These are phyloP conservation scores for Saimiri boliviensis DNA, from an alignment of 2,113 vertebrate species.

Conservation along the genomic window DNA sequence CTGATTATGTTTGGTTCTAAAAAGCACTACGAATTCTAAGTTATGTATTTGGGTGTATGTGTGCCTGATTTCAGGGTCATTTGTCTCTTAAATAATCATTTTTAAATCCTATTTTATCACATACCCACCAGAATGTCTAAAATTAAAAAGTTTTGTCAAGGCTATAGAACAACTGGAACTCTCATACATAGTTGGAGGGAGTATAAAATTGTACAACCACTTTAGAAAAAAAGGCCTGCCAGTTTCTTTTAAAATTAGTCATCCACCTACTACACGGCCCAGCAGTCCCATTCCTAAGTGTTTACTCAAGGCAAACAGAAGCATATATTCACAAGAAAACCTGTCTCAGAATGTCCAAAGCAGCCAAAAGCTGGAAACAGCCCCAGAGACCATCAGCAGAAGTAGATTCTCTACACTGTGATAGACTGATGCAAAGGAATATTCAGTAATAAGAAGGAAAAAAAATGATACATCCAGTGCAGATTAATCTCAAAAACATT, in stretches of 20 bases:
- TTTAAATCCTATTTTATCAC: neutral
- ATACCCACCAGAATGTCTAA: neutral
- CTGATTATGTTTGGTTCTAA: neutral
- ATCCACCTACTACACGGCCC: neutral
- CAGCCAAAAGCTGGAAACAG: neutral
- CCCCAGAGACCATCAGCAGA: neutral
- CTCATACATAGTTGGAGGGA: neutral
- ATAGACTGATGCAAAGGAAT: neutral
- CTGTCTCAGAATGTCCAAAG: neutral
- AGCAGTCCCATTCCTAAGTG: neutral
- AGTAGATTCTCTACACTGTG: neutral
- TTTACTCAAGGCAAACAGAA: neutral
- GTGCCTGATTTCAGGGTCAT: neutral
- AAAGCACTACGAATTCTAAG: neutral
- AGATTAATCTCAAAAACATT: neutral
- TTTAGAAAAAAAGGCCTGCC: neutral
- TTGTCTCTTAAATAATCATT: neutral
- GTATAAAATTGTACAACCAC: neutral
- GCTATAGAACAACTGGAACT: neutral
- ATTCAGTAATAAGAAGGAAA: neutral
- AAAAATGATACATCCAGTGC: neutral
- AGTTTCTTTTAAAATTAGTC: neutral
- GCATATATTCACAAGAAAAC: neutral
- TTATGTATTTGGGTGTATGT: neutral
- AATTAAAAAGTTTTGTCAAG: neutral